Percentiles rank a stretch among this genome's conserved stretches.
These are phyloP conservation scores for Helicoverpa zea DNA, from an alignment of 1,140 invertebrate genomes.

Conservation along the genomic window DNA sequence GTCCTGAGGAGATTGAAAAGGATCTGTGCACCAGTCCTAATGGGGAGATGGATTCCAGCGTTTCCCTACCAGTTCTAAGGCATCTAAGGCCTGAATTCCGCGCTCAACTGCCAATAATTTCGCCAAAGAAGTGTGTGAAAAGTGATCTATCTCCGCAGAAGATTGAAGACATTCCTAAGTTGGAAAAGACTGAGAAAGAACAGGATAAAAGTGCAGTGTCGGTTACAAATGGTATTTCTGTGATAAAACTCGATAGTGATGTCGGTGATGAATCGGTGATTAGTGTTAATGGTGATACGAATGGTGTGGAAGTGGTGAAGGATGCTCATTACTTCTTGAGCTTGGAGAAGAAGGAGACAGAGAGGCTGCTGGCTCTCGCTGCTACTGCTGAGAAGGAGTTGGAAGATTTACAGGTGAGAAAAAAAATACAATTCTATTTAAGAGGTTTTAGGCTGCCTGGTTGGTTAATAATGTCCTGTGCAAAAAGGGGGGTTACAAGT, in stretches of 20 bases:
- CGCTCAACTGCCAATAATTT: constrained; percentile 92
- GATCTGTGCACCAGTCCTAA: constrained; percentile 72
- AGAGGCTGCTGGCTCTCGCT: constrained; percentile 90
- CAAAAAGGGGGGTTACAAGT: no score
- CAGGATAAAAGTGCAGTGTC: constrained; percentile 63
- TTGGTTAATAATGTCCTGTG: no score
- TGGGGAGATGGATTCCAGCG: constrained; percentile 70
- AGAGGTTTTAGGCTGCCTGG: no score
- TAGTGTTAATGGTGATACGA: constrained; percentile 64
- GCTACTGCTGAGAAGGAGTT: constrained; percentile 90
- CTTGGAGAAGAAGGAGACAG: constrained; percentile 91
- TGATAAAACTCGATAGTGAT: constrained; percentile 79
- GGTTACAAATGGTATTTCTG: constrained; percentile 78
- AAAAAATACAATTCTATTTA: background rate
- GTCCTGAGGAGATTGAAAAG: constrained; percentile 52
- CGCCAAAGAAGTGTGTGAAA: constrained; percentile 86
- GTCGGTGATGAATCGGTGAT: constrained; percentile 59
- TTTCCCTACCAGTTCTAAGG: constrained; percentile 91
- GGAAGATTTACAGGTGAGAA: constrained; percentile 84
- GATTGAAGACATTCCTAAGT: constrained; percentile 72
- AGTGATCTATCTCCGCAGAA: constrained; percentile 74
- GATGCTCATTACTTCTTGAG: constrained; percentile 93
- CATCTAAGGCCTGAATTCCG: constrained; percentile 94
- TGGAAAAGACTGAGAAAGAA: constrained; percentile 72
- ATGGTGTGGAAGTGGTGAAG: constrained; percentile 71